phyloP scores from a whole-genome alignment of 2,113 vertebrate genomes.

The Dasypus novemcinctus region DNA sequence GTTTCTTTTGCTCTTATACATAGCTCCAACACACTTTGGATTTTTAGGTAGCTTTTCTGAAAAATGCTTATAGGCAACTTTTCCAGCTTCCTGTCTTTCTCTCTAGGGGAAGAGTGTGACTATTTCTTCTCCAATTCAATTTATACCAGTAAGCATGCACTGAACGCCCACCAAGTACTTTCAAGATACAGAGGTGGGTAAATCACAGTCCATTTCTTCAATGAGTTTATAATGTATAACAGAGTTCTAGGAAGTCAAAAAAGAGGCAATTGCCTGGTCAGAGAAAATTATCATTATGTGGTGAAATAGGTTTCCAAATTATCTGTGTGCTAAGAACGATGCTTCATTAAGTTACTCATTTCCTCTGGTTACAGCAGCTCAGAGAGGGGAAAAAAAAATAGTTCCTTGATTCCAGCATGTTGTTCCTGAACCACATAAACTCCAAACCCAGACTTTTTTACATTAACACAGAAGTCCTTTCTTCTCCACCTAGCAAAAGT shows the following conservation, averaged over 20 bases:
- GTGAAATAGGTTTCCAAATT: constrained; percentile 66
- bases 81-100: not conserved
- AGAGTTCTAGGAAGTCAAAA: constrained; percentile 39
- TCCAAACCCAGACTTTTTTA: not conserved
- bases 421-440: constrained; percentile 3
- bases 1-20: not conserved
- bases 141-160: not conserved
- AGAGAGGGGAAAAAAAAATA: constrained; percentile 12
- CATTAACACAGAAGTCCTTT: not conserved
- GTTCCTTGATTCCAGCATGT: constrained; percentile 37
- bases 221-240: constrained; percentile 18
- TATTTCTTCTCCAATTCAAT: not conserved
- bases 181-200: constrained; percentile 42
- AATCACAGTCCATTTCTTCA: constrained; percentile 40
- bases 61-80: constrained; percentile 9
- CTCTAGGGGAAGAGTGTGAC: not conserved
- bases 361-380: constrained; percentile 56
- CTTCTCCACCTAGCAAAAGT: not conserved
- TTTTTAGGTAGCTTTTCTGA: constrained; percentile 48
- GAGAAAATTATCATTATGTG: constrained; percentile 70
- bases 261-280: constrained; percentile 56
- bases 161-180: not conserved
- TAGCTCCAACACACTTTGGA: constrained; percentile 11
- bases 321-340: constrained; percentile 59
- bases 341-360: constrained; percentile 72